These are phyloP conservation scores for Cephus spinipes DNA, from an alignment of 2,888 invertebrate species.

Conservation along the genomic window DNA sequence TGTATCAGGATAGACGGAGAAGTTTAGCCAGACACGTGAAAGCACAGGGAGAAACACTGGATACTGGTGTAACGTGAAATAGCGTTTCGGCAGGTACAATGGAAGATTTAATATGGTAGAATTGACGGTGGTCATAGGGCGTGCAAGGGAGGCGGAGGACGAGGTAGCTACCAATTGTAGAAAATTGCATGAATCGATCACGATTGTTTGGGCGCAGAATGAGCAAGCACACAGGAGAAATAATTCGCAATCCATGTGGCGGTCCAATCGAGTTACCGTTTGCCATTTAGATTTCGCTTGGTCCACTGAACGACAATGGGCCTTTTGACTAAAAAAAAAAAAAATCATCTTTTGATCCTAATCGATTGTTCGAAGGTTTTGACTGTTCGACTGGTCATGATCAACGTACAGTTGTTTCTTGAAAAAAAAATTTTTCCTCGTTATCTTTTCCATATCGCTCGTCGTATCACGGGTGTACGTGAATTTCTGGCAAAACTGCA, in stretches of 20 bases:
- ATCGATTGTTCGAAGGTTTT: not conserved
- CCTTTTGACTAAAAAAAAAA: conserved; percentile 22
- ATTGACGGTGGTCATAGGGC: conserved; percentile 32
- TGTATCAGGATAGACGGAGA: not conserved
- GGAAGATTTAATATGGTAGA: conserved; percentile 51
- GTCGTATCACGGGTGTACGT: not conserved
- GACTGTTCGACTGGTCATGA: not conserved
- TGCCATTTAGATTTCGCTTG: conserved; percentile 63
- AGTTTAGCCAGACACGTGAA: not conserved
- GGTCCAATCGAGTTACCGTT: conserved; percentile 63
- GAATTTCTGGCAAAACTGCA: not conserved
- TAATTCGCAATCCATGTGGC: conserved; percentile 60
- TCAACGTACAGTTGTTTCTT: not conserved
- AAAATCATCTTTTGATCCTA: not conserved
- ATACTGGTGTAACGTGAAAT: conserved; percentile 26
- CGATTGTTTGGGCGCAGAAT: conserved; percentile 60
- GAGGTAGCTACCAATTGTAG: conserved; percentile 40
- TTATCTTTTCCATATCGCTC: not conserved
- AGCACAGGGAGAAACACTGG: not conserved
- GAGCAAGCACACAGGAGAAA: conserved; percentile 49
- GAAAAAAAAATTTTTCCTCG: not conserved
- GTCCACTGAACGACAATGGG: conserved; percentile 61
- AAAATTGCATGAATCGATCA: conserved; percentile 65
- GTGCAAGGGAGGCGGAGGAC: conserved; percentile 23
- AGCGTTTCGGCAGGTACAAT: conserved; percentile 55